Conservation (phyloP, 64 coral and sea anemone genomes). For the Catalaphyllia jardinei region DNA sequence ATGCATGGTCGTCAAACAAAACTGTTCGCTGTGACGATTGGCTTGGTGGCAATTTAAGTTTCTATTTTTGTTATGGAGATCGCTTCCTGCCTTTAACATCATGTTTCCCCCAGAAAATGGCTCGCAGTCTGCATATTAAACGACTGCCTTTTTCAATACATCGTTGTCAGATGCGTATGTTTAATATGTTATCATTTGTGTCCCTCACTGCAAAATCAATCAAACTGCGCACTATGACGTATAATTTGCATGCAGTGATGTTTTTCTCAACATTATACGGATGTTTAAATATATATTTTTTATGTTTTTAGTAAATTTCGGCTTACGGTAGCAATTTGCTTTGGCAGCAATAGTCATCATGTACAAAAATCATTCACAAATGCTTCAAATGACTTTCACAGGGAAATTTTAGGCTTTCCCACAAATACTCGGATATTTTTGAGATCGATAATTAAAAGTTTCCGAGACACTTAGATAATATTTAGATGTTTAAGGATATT, state of each 20-base stretch:
- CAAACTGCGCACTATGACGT: background rate
- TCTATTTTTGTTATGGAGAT: slow-evolving; percentile 9
- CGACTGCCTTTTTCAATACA: too few relatives aligned
- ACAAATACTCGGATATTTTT: too few relatives aligned
- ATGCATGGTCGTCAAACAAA: too few relatives aligned
- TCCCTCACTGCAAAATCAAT: background rate
- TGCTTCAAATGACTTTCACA: too few relatives aligned
- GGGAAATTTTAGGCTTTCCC: too few relatives aligned
- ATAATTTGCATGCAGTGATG: background rate
- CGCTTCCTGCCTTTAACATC: background rate
- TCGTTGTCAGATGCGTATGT: background rate
- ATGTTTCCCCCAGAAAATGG: background rate
- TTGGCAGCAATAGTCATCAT: background rate
- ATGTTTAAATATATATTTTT: background rate
- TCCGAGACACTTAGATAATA: too few relatives aligned
- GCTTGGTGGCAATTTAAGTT: background rate
- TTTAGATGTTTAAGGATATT: too few relatives aligned
- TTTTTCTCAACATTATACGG: background rate
- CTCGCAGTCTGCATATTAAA: background rate
- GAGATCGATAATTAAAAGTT: too few relatives aligned
- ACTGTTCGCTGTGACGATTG: background rate
- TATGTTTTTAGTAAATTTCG: background rate
- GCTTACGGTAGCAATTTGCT: background rate
- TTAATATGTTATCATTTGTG: background rate
- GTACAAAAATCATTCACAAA: too few relatives aligned